Percentiles rank a stretch among this genome's conserved stretches.
phyloP scores from a whole-genome alignment of 1,140 invertebrate species.

The Hypothenemus hampei region DNA sequence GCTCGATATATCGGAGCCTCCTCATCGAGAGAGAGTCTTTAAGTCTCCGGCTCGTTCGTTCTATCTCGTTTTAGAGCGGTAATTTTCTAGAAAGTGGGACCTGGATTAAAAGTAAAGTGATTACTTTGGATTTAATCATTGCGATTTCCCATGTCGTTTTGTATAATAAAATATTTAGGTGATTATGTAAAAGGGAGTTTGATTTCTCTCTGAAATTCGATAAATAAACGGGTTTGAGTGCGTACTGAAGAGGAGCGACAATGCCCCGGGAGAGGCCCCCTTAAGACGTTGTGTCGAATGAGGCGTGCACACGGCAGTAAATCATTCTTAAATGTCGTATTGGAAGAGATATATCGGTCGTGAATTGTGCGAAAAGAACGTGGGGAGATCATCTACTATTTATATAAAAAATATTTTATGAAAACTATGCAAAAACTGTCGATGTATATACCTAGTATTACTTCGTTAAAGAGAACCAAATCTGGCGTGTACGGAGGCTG shows the following conservation, averaged over 20 bases:
- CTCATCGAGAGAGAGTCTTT: too few species aligned
- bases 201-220: background rate
- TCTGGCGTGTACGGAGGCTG: too few species aligned
- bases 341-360: conserved; percentile 16
- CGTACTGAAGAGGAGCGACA: conserved; percentile 3
- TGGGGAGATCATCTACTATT: too few species aligned
- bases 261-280: conserved; percentile 11
- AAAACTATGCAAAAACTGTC: too few species aligned
- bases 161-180: conserved; percentile 3
- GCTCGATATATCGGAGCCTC: conserved; percentile 18
- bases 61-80: background rate
- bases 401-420: too few species aligned
- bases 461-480: too few species aligned
- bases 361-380: conserved; percentile 18
- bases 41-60: too few species aligned
- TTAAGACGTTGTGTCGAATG: conserved; percentile 26
- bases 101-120: conserved; percentile 13
- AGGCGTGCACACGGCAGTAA: conserved; percentile 17
- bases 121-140: conserved; percentile 6
- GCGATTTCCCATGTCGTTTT: too few species aligned
- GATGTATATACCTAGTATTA: too few species aligned
- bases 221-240: conserved; percentile 13
- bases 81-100: conserved; percentile 11
- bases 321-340: conserved; percentile 23
- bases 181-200: background rate